Evolutionary conservation across 2,113 vertebrate genomes (phyloP).

Genomic region (Globicephala melas): DNA sequence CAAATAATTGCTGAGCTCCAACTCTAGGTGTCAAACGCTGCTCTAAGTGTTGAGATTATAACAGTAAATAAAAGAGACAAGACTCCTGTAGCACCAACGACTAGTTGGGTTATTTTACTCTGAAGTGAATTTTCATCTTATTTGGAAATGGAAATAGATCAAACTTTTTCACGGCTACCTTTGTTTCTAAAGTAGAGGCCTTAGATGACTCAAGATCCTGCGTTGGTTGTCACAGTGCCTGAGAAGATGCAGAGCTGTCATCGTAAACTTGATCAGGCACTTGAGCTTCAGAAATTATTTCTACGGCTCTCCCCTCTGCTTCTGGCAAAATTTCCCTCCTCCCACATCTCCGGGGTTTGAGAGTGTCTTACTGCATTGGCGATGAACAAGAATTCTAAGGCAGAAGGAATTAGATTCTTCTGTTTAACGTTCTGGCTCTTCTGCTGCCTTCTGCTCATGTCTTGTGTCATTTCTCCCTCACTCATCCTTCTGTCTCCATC

Average conservation of each 20-base stretch:
- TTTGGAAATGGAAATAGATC: not conserved
- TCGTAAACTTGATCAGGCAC: not conserved
- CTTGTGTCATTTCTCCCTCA: not conserved
- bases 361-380: not conserved
- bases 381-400: not conserved
- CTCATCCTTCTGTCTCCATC: not conserved
- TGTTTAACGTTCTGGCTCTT: not conserved
- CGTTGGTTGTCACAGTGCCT: fast-evolving
- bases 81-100: not conserved
- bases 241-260: not conserved
- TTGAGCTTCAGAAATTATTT: not conserved
- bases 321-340: not conserved
- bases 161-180: not conserved
- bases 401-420: not conserved
- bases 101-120: not conserved
- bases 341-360: not conserved
- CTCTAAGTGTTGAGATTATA: not conserved
- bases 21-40: not conserved
- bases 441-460: not conserved
- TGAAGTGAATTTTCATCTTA: not conserved
- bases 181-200: not conserved
- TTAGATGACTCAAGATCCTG: not conserved
- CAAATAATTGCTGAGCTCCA: not conserved
- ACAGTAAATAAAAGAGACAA: not conserved
- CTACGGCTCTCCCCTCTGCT: not conserved